Percentiles rank a stretch among this genome's conserved stretches.
Evolutionary conservation across 35 echinoderm and acorn worm species (phyloP).

Genomic region (Ophioderma brevispina): DNA sequence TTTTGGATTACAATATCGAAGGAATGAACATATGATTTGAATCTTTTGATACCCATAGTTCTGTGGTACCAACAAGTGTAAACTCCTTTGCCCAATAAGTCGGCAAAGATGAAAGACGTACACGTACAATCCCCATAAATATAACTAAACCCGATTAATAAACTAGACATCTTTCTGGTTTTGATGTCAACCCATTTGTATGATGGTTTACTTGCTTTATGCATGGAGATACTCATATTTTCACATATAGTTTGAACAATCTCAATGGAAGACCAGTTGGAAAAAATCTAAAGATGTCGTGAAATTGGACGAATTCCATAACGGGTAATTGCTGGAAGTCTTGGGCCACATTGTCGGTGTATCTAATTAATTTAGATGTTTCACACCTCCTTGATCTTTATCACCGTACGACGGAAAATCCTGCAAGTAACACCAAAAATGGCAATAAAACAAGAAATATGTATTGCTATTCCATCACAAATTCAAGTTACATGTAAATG

Average conservation of each 20-base stretch:
- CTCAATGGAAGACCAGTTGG: neutral
- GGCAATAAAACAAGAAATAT: neutral
- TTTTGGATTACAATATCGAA: neutral
- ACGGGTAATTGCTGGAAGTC: neutral
- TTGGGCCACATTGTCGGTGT: neutral
- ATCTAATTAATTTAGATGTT: neutral
- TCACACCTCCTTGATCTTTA: neutral
- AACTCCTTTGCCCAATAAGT: slow-evolving; percentile 8
- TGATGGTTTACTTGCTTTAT: neutral
- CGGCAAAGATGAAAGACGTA: neutral
- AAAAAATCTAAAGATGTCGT: slow-evolving; percentile 7
- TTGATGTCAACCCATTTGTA: slow-evolving; percentile 12
- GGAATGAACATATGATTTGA: slow-evolving; percentile 14
- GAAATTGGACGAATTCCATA: neutral
- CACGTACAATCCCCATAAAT: slow-evolving; percentile 13
- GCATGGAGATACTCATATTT: neutral
- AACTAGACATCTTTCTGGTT: slow-evolving; percentile 10
- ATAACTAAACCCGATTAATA: slow-evolving; percentile 15
- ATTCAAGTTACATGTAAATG: neutral
- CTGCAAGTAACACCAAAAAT: neutral
- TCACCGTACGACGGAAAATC: neutral
- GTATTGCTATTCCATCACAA: neutral
- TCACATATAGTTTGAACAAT: slow-evolving; percentile 16
- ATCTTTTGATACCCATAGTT: neutral
- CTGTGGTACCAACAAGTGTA: neutral